Conservation (phyloP, 2,113 vertebrate genomes). For the Oryctolagus cuniculus region mOryCun1.1 NC_091444.1:19908001-19908500, state of each 20-base stretch:
- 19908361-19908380: not conserved
- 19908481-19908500: conserved; percentile 95
- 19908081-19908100: not conserved
- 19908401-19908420: conserved; percentile 93
- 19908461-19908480: conserved; percentile 92
- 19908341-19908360: not conserved
- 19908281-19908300: not conserved
- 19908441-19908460: conserved; percentile 89
- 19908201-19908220: conserved; percentile 55
- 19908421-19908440: conserved; percentile 93
- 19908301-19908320: not conserved
- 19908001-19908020: not conserved
- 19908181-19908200: conserved; percentile 69
- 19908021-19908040: not conserved
- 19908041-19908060: not conserved
- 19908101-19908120: not conserved
- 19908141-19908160: not conserved
- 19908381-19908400: fast-evolving
- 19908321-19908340: not conserved
- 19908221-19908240: conserved; percentile 58
- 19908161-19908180: conserved; percentile 57
- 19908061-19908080: not conserved
- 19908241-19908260: conserved; percentile 56
- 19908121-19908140: not conserved
- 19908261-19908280: conserved; percentile 36